A percentile compares a stretch with the other conserved stretches of the same genome.
Conservation (phyloP, 2,888 invertebrate genomes). For the Xylota sylvarum region DNA sequence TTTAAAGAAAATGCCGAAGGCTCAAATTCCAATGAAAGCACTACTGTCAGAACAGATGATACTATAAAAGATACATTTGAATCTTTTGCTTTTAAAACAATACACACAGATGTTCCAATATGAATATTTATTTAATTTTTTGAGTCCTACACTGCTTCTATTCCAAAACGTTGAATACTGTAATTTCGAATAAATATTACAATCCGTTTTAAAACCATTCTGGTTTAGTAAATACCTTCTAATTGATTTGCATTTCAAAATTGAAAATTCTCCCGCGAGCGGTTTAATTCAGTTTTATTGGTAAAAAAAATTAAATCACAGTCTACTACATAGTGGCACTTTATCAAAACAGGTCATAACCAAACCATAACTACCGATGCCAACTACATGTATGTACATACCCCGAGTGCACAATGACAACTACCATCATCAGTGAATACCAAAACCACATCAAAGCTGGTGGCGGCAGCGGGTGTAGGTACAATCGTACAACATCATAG, state of each 20-base stretch:
- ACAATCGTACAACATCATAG: constrained; percentile 8
- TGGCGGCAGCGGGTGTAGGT: no score
- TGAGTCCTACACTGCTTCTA: no score
- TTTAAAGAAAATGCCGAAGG: no score
- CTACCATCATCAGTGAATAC: not conserved
- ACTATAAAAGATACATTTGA: no score
- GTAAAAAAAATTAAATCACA: constrained; percentile 3
- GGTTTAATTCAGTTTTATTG: not conserved
- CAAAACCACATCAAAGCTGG: not conserved
- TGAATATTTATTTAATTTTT: no score
- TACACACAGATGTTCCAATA: no score
- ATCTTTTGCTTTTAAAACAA: no score
- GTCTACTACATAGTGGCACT: constrained; percentile 24
- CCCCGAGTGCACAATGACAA: not conserved
- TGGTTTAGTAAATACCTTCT: not conserved
- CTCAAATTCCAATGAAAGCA: no score
- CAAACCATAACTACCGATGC: constrained; percentile 41
- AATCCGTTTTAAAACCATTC: no score
- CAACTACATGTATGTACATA: not conserved
- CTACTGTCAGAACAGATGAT: no score
- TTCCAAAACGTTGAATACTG: no score
- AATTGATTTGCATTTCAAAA: constrained; percentile 14
- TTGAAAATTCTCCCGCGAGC: not conserved
- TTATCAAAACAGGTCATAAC: constrained; percentile 15
- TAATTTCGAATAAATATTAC: no score